Conservation (phyloP, 2,888 invertebrate species). For the Elaeidobius kamerunicus region DNA sequence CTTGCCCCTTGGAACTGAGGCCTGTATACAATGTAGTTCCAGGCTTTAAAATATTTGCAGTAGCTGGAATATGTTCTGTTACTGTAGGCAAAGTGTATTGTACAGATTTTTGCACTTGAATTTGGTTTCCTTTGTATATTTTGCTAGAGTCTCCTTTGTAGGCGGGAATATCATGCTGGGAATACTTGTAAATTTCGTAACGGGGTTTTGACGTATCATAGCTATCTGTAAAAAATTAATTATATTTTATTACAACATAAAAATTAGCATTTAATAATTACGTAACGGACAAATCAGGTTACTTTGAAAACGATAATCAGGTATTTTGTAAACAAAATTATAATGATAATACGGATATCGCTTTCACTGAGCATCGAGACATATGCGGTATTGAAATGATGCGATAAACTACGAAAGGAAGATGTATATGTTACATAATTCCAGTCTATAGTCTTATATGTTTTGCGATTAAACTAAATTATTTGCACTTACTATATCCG, state of each 20-base stretch:
- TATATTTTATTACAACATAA: background rate
- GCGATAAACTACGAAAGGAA: too few relatives aligned
- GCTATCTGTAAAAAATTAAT: constrained; percentile 34
- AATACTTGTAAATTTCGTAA: constrained; percentile 68
- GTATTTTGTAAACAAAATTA: background rate
- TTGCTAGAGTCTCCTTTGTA: constrained; percentile 29
- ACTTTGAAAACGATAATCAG: background rate
- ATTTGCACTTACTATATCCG: constrained; percentile 53
- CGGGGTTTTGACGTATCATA: constrained; percentile 48
- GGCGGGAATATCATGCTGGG: constrained; percentile 62
- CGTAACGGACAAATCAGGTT: background rate
- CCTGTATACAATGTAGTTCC: constrained; percentile 46
- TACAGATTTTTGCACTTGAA: constrained; percentile 39
- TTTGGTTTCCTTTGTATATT: background rate
- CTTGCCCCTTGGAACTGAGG: constrained; percentile 47
- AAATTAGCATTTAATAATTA: background rate
- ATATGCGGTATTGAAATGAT: background rate
- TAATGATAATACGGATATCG: too few relatives aligned
- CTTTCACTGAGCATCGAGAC: too few relatives aligned
- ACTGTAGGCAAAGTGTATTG: constrained; percentile 38
- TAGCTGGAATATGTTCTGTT: constrained; percentile 16
- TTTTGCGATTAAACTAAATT: background rate
- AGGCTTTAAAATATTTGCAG: constrained; percentile 34
- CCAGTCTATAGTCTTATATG: background rate
- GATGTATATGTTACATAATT: too few relatives aligned